Evolutionary conservation across 2,888 invertebrate species (phyloP).

Genomic region (Amblyjoppa fuscipennis): DNA sequence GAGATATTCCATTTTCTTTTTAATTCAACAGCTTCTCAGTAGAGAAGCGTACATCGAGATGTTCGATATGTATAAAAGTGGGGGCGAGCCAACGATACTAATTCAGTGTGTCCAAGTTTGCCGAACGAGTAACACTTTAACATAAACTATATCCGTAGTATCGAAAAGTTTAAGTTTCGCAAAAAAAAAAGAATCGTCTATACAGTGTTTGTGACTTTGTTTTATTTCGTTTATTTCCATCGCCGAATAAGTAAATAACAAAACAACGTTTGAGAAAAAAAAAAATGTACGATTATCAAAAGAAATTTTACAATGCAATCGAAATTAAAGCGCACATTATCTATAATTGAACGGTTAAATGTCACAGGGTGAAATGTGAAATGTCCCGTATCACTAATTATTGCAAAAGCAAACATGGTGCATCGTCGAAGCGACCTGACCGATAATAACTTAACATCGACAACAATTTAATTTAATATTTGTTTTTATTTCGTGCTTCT

Average conservation of each 20-base stretch:
- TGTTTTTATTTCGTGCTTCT: background rate
- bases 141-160: background rate
- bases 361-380: slow-evolving; percentile 37
- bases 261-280: background rate
- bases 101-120: slow-evolving; percentile 49
- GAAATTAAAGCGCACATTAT: background rate
- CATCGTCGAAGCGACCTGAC: slow-evolving; percentile 6
- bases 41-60: background rate
- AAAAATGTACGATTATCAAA: background rate
- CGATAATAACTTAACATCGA: slow-evolving; percentile 18
- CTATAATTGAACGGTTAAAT: slow-evolving; percentile 13
- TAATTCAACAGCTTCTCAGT: background rate
- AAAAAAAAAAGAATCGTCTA: background rate
- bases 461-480: background rate
- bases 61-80: slow-evolving; percentile 56
- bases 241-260: background rate
- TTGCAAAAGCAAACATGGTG: slow-evolving; percentile 34
- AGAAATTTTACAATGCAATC: background rate
- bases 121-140: slow-evolving; percentile 47
- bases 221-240: background rate
- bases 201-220: slow-evolving; percentile 7
- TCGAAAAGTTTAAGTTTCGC: background rate
- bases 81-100: slow-evolving; percentile 18
- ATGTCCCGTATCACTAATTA: slow-evolving; percentile 30
- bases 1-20: background rate